These are phyloP conservation scores for Zaprionus camerounensis DNA, from an alignment of 1,140 invertebrate species.

Conservation along the genomic window DNA sequence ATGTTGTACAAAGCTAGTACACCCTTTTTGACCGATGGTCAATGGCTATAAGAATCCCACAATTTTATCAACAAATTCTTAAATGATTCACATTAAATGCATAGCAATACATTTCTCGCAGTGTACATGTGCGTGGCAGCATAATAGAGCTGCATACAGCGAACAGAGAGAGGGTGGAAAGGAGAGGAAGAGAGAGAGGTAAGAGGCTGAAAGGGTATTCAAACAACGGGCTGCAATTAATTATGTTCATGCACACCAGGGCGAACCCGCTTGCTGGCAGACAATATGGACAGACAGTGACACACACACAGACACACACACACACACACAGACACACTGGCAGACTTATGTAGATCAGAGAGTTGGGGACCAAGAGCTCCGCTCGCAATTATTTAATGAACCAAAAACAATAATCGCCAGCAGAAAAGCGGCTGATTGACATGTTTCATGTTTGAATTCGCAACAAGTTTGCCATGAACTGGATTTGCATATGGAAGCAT, in stretches of 20 bases:
- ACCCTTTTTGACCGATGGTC: no score
- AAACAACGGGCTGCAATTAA: slow-evolving; percentile 72
- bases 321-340: neutral
- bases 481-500: slow-evolving; percentile 50
- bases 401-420: slow-evolving; percentile 74
- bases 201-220: slow-evolving; percentile 61
- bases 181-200: neutral
- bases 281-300: neutral
- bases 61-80: no score
- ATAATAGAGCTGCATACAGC: neutral
- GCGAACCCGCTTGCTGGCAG: neutral
- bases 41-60: no score
- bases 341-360: slow-evolving; percentile 42
- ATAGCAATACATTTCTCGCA: neutral
- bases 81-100: no score
- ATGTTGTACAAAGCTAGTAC: no score
- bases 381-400: slow-evolving; percentile 75
- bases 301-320: neutral
- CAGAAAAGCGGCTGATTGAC: slow-evolving; percentile 49
- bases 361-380: slow-evolving; percentile 56
- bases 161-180: neutral
- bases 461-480: slow-evolving; percentile 66
- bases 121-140: neutral
- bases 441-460: slow-evolving; percentile 45
- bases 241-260: slow-evolving; percentile 58